Evolutionary conservation across 2,113 vertebrate genomes (phyloP).

Genomic region (Marmota monax): DNA sequence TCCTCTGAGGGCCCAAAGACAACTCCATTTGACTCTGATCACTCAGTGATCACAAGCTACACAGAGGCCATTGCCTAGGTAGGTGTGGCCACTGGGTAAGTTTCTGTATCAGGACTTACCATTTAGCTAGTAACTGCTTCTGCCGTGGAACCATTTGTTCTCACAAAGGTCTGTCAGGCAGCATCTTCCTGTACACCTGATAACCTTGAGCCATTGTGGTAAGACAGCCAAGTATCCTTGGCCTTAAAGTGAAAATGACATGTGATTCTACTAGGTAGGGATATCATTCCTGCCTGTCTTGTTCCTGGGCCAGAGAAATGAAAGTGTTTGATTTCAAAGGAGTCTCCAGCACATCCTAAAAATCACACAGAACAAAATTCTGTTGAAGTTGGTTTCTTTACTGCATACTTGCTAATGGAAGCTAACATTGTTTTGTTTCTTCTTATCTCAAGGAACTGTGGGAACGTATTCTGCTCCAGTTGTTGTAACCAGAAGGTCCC

Average conservation of each 20-base stretch:
- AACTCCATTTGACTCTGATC: constrained; percentile 8
- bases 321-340: background rate
- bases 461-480: constrained; percentile 98
- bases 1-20: background rate
- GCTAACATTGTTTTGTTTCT: constrained; percentile 68
- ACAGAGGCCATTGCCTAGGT: constrained; percentile 21
- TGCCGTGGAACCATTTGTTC: background rate
- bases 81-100: background rate
- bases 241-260: background rate
- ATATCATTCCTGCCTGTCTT: background rate
- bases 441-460: constrained; percentile 94
- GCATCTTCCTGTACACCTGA: background rate
- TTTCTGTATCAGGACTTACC: background rate
- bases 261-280: background rate
- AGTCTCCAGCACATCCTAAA: constrained; percentile 9
- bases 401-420: background rate
- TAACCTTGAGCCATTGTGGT: background rate
- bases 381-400: constrained; percentile 11
- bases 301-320: background rate
- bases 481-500: constrained; percentile 99
- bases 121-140: background rate
- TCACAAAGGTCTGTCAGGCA: background rate
- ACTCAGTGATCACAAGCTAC: constrained; percentile 23
- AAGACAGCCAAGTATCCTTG: background rate
- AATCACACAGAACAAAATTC: background rate